These are phyloP conservation scores for Troilus luridus DNA, from an alignment of 2,888 invertebrate genomes.

Conservation along the genomic window DNA sequence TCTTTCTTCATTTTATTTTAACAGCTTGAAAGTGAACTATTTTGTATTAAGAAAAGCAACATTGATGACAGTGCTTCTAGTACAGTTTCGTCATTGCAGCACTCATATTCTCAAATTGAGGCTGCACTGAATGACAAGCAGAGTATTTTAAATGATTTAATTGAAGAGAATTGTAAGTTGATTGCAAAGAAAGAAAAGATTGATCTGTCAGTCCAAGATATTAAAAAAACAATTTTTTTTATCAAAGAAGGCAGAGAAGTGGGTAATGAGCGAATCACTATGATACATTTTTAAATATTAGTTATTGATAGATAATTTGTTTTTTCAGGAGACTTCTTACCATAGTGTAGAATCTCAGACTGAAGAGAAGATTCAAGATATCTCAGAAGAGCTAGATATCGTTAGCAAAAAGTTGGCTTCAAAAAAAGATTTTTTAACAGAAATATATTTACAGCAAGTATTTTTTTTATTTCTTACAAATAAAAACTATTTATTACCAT, in stretches of 20 bases:
- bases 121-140: neutral
- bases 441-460: slow-evolving; percentile 1
- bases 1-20: neutral
- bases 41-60: neutral
- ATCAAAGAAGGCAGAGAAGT: neutral
- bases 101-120: neutral
- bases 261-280: neutral
- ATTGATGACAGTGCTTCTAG: neutral
- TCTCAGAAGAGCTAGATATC: neutral
- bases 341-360: neutral
- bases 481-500: neutral
- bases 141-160: slow-evolving; percentile 5
- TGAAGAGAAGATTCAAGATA: neutral
- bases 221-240: neutral
- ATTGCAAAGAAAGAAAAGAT: slow-evolving; percentile 29
- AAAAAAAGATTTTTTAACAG: neutral
- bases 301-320: neutral
- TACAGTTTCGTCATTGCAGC: neutral
- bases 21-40: neutral
- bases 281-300: neutral
- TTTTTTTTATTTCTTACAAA: neutral
- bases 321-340: neutral
- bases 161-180: neutral
- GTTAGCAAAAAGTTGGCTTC: neutral
- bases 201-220: neutral